Percentiles rank a stretch among this genome's conserved stretches.
Conservation (phyloP, 1,140 invertebrate species). For the Lepidostoma basale region DNA sequence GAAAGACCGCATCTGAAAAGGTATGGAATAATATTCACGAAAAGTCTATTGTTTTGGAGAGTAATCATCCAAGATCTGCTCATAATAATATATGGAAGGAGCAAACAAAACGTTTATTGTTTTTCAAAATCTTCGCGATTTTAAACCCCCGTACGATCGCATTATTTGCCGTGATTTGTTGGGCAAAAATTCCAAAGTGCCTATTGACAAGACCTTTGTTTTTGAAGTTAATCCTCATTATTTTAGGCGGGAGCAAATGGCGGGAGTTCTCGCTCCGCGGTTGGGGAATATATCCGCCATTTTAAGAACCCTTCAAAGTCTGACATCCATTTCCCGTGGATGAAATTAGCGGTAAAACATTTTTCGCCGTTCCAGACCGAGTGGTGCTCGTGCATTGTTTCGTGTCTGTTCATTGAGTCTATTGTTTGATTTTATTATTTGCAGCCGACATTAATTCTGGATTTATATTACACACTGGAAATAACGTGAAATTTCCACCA, state of each 20-base stretch:
- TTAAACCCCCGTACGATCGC: conserved; percentile 28
- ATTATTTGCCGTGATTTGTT: conserved; percentile 29
- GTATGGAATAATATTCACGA: conserved; percentile 12
- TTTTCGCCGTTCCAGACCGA: not conserved
- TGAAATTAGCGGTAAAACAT: conserved; percentile 4
- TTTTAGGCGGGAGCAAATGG: conserved; percentile 25
- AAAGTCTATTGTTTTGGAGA: conserved; percentile 14
- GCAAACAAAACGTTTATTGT: conserved; percentile 21
- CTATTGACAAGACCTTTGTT: conserved; percentile 43
- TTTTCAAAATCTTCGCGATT: conserved; percentile 22
- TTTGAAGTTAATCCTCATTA: conserved; percentile 40
- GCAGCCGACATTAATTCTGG: too few species aligned
- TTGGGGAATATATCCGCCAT: conserved; percentile 14
- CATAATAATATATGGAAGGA: conserved; percentile 21
- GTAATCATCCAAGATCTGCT: conserved; percentile 22
- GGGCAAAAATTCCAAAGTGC: conserved; percentile 34
- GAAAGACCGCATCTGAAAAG: too few species aligned
- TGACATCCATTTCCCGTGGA: not conserved
- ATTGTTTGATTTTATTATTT: too few species aligned
- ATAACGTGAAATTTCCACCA: too few species aligned
- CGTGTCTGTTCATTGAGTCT: not conserved
- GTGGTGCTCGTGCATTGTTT: not conserved
- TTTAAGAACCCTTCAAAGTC: conserved; percentile 25
- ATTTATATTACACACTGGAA: too few species aligned
- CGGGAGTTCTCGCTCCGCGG: not conserved